Base-by-base conservation (phyloP, 2,113 vertebrate genomes). In the Gallinago media region DNA sequence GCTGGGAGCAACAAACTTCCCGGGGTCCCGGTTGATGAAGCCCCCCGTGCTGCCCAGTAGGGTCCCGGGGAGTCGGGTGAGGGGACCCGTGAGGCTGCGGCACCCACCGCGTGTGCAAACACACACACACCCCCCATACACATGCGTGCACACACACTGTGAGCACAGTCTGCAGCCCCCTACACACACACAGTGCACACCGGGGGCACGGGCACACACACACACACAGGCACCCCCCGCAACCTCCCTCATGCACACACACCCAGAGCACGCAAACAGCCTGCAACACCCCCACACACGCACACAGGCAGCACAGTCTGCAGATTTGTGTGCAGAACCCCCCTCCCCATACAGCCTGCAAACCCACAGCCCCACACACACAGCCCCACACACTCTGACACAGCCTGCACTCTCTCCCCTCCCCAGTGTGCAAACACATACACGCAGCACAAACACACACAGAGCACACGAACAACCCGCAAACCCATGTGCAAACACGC, bases 281-380 rank as follows among this genome's bases (percentile, higher is more conserved):
- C 95, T 54, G 95, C 87, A 95, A 78, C 94, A 75, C 94, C 89
- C 92, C 92, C 95, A 79, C 89, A 52, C 20, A 3, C 27, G 59
- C 94, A 95, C 84, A 84, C 93, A 8, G 66, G 20, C 66, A 3
- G 54, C 93, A 77, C 75, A 54, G 52, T 19, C 89, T 88, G 89
- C 84, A 50, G 83, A 95, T 88, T 78, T 18, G 54, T 22, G 78
- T 34, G 67, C 67, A 4, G 52, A 55, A 23, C 3, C 15, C 55
- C 22, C 49, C 66, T 19, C 78, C 74, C 58, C 3, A 1, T 61
- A 9, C 75, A 68, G 84, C 84, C 96, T 38, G 63, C 87, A 84
- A 89, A 73, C 92, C 84, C 96, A 81, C 29, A 2, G 89, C 61
- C 13, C 90, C 1, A 15, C 81, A 66, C 63, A 34, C 46, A 2